phyloP scores from a whole-genome alignment of 1,140 invertebrate species.

The Drosophila busckii region DNA sequence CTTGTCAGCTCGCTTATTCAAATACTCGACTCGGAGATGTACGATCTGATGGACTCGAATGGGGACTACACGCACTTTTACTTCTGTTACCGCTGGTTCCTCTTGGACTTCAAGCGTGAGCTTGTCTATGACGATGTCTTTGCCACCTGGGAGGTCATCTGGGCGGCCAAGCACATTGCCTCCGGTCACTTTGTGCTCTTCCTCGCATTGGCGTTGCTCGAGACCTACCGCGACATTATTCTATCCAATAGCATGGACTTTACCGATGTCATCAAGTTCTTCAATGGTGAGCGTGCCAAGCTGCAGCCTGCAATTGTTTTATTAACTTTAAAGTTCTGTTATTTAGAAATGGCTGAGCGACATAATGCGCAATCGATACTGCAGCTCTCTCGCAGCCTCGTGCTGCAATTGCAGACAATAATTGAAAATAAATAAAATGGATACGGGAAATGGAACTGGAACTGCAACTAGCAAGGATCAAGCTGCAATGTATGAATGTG shows the following conservation, averaged over 20 bases:
- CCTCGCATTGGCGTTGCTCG: conserved; percentile 93
- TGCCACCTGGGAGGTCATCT: conserved; percentile 96
- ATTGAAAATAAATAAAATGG: conserved; percentile 90
- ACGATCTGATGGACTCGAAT: conserved; percentile 95
- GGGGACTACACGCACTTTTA: conserved; percentile 98
- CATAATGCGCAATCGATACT: conserved; percentile 91
- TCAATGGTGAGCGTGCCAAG: conserved; percentile 95
- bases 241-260: conserved; percentile 97
- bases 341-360: conserved; percentile 95
- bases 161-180: conserved; percentile 93
- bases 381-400: conserved; percentile 89
- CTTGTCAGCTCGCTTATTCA: conserved; percentile 84
- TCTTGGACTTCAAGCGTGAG: conserved; percentile 88
- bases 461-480: neutral
- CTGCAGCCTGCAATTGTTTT: too few relatives aligned
- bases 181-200: conserved; percentile 95
- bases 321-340: too few relatives aligned
- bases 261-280: conserved; percentile 98
- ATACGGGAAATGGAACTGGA: neutral
- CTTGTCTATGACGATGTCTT: conserved; percentile 95
- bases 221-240: conserved; percentile 94
- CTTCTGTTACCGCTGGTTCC: conserved; percentile 96
- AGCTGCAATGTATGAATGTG: neutral
- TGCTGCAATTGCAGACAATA: conserved; percentile 92
- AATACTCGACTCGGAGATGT: conserved; percentile 95